Evolutionary conservation across 2,113 vertebrate species (phyloP), one percentile per base, ranked within the genome.

Genomic region (Vireo altiloquus): DNA sequence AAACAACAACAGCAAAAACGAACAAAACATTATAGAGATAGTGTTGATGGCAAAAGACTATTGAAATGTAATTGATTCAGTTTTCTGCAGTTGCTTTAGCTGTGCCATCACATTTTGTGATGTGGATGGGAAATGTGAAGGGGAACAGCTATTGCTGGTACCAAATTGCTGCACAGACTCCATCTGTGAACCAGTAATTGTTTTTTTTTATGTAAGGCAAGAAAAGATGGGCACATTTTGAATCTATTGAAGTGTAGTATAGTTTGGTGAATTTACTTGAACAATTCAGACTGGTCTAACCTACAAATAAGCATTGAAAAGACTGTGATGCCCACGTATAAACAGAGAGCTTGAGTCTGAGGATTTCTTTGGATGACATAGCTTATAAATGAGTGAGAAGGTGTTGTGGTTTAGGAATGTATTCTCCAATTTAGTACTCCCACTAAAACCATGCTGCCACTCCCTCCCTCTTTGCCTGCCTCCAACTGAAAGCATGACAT

Each of bases 191-290:
- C 39, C 44, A 75, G 61, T 52, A 85, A 96, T 56, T 90, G 35
- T 0, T 0, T 6, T 95, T 96, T 95, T 90, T 78, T 28, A 44
- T 50, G 40, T 49, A 49, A 95, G 60, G 65, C 88, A 92, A 87
- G 90, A 77, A 53, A 76, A 90, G 66, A 91, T 30, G 46, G 50
- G 69, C 80, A 59, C 56, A 31, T 61, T 96, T 90, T 89, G 42
- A 92, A 81, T 77, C 83, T 95, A 44, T 81, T 91, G 44, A 93
- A 96, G 27, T 44, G 53, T 82, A 82, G 49, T 74, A 44, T 42
- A 85, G 82, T 87, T 81, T 83, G 72, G 57, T 76, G 80, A 76
- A 66, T 75, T 84, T 94, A 40, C 49, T 89, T 92, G 84, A 92
- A 94, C 50, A 92, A 63, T 84, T 94, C 82, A 94, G 84, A 37